Percentiles rank a stretch among this genome's conserved stretches.
Conservation (phyloP, 1,140 invertebrate genomes). For the Leucophenga varia region DNA sequence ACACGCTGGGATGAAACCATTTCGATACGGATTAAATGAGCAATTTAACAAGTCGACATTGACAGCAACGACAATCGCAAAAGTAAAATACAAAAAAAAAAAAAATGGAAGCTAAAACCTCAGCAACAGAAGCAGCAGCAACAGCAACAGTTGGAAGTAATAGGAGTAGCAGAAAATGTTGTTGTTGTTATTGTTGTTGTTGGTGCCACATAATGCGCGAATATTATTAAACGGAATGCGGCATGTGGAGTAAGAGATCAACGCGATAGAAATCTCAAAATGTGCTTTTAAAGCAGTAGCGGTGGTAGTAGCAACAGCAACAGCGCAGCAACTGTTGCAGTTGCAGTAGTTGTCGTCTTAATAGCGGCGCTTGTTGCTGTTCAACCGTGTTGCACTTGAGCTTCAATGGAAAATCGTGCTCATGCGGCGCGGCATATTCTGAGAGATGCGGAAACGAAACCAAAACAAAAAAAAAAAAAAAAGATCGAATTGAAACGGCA, state of each 20-base stretch:
- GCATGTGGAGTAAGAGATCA: too few relatives aligned
- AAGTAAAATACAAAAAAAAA: too few relatives aligned
- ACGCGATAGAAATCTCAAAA: too few relatives aligned
- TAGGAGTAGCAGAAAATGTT: constrained; percentile 45
- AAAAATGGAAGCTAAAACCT: constrained; percentile 2
- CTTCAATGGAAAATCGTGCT: too few relatives aligned
- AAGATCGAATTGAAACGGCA: too few relatives aligned
- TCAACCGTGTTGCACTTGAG: constrained; percentile 13
- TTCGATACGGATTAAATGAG: too few relatives aligned
- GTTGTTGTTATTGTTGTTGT: constrained; percentile 12
- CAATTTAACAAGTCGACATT: constrained; percentile 34
- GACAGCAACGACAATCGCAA: constrained; percentile 7
- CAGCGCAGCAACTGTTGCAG: constrained; percentile 15
- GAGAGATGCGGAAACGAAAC: too few relatives aligned
- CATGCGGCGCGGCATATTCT: too few relatives aligned
- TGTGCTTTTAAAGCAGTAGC: too few relatives aligned
- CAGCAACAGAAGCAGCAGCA: not conserved
- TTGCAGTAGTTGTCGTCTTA: constrained; percentile 43
- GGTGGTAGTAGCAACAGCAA: not conserved
- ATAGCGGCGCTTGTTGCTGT: constrained; percentile 29
- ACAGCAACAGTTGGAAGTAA: constrained; percentile 14
- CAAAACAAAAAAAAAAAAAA: too few relatives aligned
- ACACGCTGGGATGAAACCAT: too few relatives aligned
- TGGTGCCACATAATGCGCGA: constrained; percentile 7
- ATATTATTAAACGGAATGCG: too few relatives aligned